These are phyloP conservation scores for Coranthus polyacanthus DNA, from an alignment of 2,797 vertebrate genomes.

Conservation along the genomic window DNA sequence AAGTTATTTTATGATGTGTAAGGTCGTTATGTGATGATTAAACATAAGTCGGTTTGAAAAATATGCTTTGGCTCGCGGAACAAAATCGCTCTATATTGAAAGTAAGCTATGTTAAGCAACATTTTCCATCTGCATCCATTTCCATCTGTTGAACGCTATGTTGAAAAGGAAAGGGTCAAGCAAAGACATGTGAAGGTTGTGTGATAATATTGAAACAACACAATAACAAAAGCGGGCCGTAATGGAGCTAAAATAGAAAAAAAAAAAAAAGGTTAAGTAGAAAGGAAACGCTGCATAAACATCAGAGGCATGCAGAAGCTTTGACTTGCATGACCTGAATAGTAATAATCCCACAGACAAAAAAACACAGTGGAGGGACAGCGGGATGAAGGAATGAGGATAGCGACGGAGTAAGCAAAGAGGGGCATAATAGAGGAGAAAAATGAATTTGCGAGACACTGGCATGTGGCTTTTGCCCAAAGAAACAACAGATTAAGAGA, in stretches of 20 bases:
- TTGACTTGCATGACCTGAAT: constrained; percentile 58
- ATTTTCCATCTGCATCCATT: neutral
- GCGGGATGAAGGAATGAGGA: constrained; percentile 15
- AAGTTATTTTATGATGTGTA: constrained; percentile 3
- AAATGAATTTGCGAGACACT: constrained; percentile 14
- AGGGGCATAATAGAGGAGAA: constrained; percentile 2
- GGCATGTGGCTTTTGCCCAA: constrained; percentile 39
- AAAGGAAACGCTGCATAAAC: constrained; percentile 49
- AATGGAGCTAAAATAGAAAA: constrained; percentile 21
- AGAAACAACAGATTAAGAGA: constrained; percentile 47
- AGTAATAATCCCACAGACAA: constrained; percentile 59
- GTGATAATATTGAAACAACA: constrained; percentile 22
- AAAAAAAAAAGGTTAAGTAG: neutral
- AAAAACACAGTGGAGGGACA: constrained; percentile 38
- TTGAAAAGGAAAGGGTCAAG: constrained; percentile 33
- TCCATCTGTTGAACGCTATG: constrained; percentile 1
- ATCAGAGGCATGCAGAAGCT: constrained; percentile 66
- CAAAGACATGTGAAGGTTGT: constrained; percentile 13
- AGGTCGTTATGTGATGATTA: neutral
- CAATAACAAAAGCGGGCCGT: constrained; percentile 32
- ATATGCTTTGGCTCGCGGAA: neutral
- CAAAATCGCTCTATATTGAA: neutral
- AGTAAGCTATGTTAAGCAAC: neutral
- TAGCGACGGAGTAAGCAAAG: neutral
- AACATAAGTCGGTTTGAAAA: neutral